phyloP scores from a whole-genome alignment of 2,113 vertebrate genomes.

The Crocuta crocuta region DNA sequence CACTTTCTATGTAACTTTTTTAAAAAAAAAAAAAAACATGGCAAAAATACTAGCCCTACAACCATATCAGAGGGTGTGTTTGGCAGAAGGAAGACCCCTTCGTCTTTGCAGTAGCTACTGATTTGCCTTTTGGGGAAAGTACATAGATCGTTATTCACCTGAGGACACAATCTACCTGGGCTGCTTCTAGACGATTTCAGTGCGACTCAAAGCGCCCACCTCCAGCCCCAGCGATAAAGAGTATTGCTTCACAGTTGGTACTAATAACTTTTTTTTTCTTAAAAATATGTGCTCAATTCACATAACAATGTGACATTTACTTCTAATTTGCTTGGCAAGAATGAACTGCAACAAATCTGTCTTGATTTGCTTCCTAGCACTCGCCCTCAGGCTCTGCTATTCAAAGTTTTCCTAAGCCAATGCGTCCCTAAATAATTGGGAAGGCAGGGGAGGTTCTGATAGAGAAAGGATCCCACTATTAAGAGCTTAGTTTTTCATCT shows the following conservation, averaged over 20 bases:
- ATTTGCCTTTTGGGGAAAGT: slow-evolving; percentile 44
- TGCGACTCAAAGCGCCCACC: not conserved
- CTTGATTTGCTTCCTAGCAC: not conserved
- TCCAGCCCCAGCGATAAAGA: not conserved
- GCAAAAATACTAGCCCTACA: slow-evolving; percentile 61
- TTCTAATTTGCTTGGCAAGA: slow-evolving; percentile 80
- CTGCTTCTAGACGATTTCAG: slow-evolving; percentile 55
- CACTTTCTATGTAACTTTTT: slow-evolving; percentile 60
- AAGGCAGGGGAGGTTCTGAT: slow-evolving; percentile 78
- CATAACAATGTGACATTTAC: slow-evolving; percentile 54
- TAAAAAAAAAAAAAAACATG: not conserved
- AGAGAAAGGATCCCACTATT: slow-evolving; percentile 52
- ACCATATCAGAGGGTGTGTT: slow-evolving; percentile 61
- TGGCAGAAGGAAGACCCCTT: slow-evolving; percentile 62
- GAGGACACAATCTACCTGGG: slow-evolving; percentile 70
- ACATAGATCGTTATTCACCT: slow-evolving; percentile 51
- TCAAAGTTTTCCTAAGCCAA: slow-evolving; percentile 59
- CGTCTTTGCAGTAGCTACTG: slow-evolving; percentile 12
- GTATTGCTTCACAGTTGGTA: slow-evolving; percentile 42
- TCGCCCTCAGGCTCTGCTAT: slow-evolving; percentile 14
- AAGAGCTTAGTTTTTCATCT: slow-evolving; percentile 70
- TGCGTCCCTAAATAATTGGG: slow-evolving; percentile 71
- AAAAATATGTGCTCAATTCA: slow-evolving; percentile 70
- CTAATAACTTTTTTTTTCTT: slow-evolving; percentile 51
- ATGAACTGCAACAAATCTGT: slow-evolving; percentile 71